Base-by-base conservation (phyloP, 2,797 vertebrate genomes). In the Syndactyla subalaris region DNA sequence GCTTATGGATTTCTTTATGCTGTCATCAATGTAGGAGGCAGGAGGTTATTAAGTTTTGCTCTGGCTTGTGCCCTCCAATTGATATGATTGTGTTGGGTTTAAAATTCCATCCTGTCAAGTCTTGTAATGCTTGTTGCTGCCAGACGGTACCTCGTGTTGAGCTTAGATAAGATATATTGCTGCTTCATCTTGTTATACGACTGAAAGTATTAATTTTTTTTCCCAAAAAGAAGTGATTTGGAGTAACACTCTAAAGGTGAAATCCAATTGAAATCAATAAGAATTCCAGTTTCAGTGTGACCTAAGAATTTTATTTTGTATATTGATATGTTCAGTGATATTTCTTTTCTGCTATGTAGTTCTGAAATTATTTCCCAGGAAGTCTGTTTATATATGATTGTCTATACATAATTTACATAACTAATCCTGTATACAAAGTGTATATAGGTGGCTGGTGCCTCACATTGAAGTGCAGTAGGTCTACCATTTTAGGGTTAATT, bases 41-140 rank as follows among this genome's bases (percentile, higher is more conserved):
- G 45, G 45, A 96, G 73, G 78, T 95, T 95, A 93, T 96, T 97
- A 95, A 92, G 82, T 59, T 93, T 93, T 90, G 54, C 87, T 86
- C 68, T 85, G 61, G 48, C 61, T 95, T 93, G 48, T 75, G 66
- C 52, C 77, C 65, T 78, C 63, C 29, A 27, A 95, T 94, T 97
- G 96, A 97, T 96, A 92, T 57, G 81, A 81, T 88, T 84, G 70
- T 92, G 72, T 86, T 16, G 3, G 45, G 76, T 92, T 97, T 96
- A 95, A 96, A 97, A 97, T 97, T 93, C 76, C 61, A 93, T 96
- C 88, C 83, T 93, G 89, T 80, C 57, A 89, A 92, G 58, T n/a
- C 84, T 91, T 90, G 55, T 91, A 96, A 95, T 86, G 14, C 67
- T 86, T 74, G 65, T 51, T 92, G 73, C 92, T 96, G 36, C 89